Percentiles rank a stretch among this genome's conserved stretches.
phyloP scores from a whole-genome alignment of 2,113 vertebrate species.

The Corythaixoides concolor region DNA sequence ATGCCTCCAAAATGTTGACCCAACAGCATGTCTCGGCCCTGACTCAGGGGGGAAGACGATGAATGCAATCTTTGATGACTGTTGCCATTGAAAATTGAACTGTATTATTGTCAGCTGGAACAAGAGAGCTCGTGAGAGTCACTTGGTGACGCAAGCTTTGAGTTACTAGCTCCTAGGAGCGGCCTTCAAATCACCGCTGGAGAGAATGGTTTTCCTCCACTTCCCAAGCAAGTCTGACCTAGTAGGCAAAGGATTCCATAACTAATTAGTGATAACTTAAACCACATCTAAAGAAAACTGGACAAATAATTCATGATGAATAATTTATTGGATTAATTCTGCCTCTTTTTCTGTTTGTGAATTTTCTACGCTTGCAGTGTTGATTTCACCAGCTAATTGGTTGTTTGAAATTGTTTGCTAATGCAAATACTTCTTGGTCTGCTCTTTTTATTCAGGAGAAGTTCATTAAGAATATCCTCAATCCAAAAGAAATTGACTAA shows the following conservation, averaged over 20 bases:
- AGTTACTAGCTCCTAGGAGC: background rate
- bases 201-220: background rate
- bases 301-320: constrained; percentile 31
- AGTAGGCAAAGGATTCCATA: background rate
- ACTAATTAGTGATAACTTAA: constrained; percentile 3
- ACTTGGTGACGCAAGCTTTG: background rate
- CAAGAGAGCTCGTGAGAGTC: background rate
- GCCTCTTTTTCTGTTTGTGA: constrained; percentile 26
- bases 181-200: background rate
- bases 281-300: constrained; percentile 8
- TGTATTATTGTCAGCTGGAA: constrained; percentile 34
- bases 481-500: constrained; percentile 1
- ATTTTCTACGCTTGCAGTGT: constrained; percentile 14
- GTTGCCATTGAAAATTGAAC: background rate
- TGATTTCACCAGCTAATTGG: constrained; percentile 57
- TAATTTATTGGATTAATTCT: constrained; percentile 55
- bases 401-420: constrained; percentile 55
- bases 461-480: constrained; percentile 36
- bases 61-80: constrained; percentile 32
- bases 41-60: background rate
- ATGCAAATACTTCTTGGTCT: constrained; percentile 37
- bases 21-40: background rate
- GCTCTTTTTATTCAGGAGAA: constrained; percentile 13
- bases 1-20: constrained; percentile 50
- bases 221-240: background rate